Evolutionary conservation across 1,140 invertebrate species (phyloP), one percentile per base, ranked within the genome.

Genomic region (Rhopalosiphum maidis): DNA sequence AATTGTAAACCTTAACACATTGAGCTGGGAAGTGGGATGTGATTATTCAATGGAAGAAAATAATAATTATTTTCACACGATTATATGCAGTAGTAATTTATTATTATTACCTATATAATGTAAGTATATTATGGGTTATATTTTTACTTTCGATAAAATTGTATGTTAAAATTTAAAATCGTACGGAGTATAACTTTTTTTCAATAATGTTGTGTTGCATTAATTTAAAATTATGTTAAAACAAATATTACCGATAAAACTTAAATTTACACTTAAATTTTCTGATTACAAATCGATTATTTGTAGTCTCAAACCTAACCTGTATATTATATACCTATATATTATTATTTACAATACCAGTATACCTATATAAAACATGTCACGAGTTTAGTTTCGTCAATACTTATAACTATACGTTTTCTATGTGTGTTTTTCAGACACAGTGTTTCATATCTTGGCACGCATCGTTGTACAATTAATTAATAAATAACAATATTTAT

Each of bases 1-100:
- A 68, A 43, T 90, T 43, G 37, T n/a, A 68, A 55, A 46, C 89
- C n/a, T 90, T 90, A 43, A 88, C 25, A 48, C 48, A 54, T 51
- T 88, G 60, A 77, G 60, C 60, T 77, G 60, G 60, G 60, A n/a
- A 68, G 30, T 68, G 60, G 60, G 60, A 68, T 4, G 60, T n/a
- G 55, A 30, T 60, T 30, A n/a, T 77, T 77, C 4, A n/a, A n/a
- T 77, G 30, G 4, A 18, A 18, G 18, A 77, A 18, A n/a, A 15
- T 35, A 18, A 77, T 18, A 18, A n/a, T n/a, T n/a, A 68, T 68
- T n/a, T 77, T 77, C 15, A 77, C n/a, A 77, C 60, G 15, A n/a
- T n/a, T 77, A 35, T 77, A 1, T 77, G n/a, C n/a, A 77, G 30
- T 77, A n/a, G 18, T n/a, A n/a, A 77, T 54, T 41, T 41, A 41